Evolutionary conservation across 2,113 vertebrate species (phyloP), one percentile per base, ranked within the genome.

Genomic region (Podiceps cristatus): DNA sequence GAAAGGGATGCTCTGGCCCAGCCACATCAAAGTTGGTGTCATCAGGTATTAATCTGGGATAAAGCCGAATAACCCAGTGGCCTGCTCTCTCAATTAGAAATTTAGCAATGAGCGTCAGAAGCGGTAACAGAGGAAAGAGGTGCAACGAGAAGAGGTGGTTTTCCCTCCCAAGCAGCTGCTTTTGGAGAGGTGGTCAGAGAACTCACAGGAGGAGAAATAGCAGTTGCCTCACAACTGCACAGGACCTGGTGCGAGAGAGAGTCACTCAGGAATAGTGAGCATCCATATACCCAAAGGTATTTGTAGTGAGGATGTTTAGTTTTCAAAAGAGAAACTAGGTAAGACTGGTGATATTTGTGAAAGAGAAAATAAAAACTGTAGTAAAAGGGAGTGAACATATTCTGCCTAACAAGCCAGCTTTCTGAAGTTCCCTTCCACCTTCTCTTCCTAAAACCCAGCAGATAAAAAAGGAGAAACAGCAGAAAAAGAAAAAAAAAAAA

Each of bases 211-310:
- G 53, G 22, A 82, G 52, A 52, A 59, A 19, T 0, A 75, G 18
- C 20, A 15, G 19, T 18, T 55, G 7, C 13, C 72, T 40, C 72
- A 20, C 13, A 15, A 5, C 12, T 9, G 52, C 5, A 25, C 22
- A 44, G n/a, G 53, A 50, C 14, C 24, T 24, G 33, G 16, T 25
- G 27, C 1, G 8, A 73, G 71, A 72, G 16, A 11, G 1, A 9
- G 8, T 33, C 33, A 3, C 23, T 29, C 24, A 9, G 6, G 18
- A 68, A 11, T 2, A 59, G 18, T 25, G 9, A 7, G 17, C 29
- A 3, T 29, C 52, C 13, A 7, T 22, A 2, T 5, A 24, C 8
- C 18, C 4, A 1, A 9, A 60, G 33, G 5, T 56, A 10, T 69
- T 71, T 71, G 7, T 22, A 74, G 45, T 3, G 18, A 14, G 11